Evolutionary conservation across 2,888 invertebrate genomes (phyloP).

Genomic region (Smittia sp.): DNA sequence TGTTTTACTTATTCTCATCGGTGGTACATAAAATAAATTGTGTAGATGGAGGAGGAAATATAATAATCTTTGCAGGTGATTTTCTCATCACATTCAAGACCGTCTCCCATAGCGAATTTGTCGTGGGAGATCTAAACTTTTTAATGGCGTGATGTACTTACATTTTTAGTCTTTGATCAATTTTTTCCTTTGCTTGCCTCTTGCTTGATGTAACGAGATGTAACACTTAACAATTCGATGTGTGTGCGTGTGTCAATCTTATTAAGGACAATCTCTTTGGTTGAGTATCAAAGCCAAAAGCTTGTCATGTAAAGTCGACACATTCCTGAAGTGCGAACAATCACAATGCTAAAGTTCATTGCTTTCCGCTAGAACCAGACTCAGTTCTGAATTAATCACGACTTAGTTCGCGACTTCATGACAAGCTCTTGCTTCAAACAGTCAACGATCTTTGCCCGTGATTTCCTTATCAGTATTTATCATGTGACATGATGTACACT

Average conservation of each 20-base stretch:
- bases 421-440: too few relatives aligned
- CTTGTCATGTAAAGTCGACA: too few relatives aligned
- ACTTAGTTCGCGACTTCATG: too few relatives aligned
- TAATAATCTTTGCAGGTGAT: constrained; percentile 56
- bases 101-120: neutral
- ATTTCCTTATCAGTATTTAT: too few relatives aligned
- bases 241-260: constrained; percentile 1
- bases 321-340: too few relatives aligned
- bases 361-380: too few relatives aligned
- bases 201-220: neutral
- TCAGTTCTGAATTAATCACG: too few relatives aligned
- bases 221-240: neutral
- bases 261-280: too few relatives aligned
- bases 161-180: neutral
- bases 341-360: too few relatives aligned
- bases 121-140: neutral
- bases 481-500: constrained; percentile 11
- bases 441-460: too few relatives aligned
- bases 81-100: constrained; percentile 44
- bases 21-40: constrained; percentile 20
- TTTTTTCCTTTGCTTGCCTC: neutral
- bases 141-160: constrained; percentile 1
- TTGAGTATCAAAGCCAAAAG: too few relatives aligned
- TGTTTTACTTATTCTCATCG: constrained; percentile 25
- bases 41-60: constrained; percentile 54